Percentiles rank a stretch among this genome's conserved stretches.
phyloP scores from a whole-genome alignment of 2,797 vertebrate species.

The Huso huso region DNA sequence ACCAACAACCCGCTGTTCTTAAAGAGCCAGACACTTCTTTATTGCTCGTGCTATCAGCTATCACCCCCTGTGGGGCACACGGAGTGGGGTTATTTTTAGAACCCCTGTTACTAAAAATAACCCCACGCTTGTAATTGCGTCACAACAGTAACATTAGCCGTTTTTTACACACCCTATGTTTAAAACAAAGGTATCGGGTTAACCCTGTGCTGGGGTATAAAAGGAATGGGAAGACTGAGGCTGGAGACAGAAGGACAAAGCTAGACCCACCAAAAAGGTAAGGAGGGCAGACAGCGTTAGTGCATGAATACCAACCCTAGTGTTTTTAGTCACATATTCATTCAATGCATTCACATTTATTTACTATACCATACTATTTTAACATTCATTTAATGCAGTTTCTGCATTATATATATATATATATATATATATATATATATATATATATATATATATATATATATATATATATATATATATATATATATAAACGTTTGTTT shows the following conservation, averaged over 20 bases:
- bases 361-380: too few relatives aligned
- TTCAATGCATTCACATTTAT: too few relatives aligned
- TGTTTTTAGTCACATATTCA: too few relatives aligned
- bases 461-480: too few relatives aligned
- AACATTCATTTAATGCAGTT: too few relatives aligned
- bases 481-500: too few relatives aligned
- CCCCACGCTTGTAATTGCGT: slow-evolving; percentile 35
- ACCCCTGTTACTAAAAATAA: slow-evolving; percentile 37
- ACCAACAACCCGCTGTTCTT: too few relatives aligned
- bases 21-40: slow-evolving; percentile 5
- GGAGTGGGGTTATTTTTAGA: slow-evolving; percentile 39
- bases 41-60: slow-evolving; percentile 17
- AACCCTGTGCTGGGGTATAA: slow-evolving; percentile 33
- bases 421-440: too few relatives aligned
- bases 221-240: slow-evolving; percentile 28
- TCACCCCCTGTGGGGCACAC: slow-evolving; percentile 15
- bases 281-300: not conserved
- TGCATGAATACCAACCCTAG: too few relatives aligned
- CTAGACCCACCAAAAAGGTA: slow-evolving; percentile 27
- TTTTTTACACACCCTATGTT: slow-evolving; percentile 22
- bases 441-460: too few relatives aligned
- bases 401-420: too few relatives aligned
- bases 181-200: slow-evolving; percentile 40
- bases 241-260: slow-evolving; percentile 21
- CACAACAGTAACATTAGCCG: slow-evolving; percentile 41